A percentile compares a stretch with the other conserved stretches of the same genome.
phyloP scores from a whole-genome alignment of 2,113 vertebrate genomes.

The Trogon melanurus region DNA sequence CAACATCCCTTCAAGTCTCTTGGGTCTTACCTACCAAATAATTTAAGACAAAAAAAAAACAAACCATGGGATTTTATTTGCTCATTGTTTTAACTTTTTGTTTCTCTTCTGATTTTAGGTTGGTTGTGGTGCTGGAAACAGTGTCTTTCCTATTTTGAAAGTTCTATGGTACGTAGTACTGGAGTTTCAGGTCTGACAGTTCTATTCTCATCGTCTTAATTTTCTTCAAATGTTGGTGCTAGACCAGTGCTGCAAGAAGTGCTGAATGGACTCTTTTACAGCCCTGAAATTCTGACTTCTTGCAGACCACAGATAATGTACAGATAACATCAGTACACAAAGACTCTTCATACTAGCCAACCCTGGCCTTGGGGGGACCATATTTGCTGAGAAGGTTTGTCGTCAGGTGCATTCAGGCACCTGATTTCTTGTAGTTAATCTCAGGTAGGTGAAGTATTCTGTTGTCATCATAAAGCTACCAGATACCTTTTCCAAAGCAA shows the following conservation, averaged over 20 bases:
- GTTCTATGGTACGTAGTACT: slow-evolving; percentile 78
- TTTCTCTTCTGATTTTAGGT: slow-evolving; percentile 78
- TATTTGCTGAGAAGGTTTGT: background rate
- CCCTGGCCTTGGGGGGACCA: background rate
- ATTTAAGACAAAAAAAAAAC: background rate
- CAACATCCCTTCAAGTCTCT: background rate
- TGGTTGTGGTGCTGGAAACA: slow-evolving; percentile 93
- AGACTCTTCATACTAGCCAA: background rate
- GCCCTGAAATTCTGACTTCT: background rate
- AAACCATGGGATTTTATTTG: background rate
- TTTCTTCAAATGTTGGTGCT: background rate
- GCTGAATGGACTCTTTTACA: background rate
- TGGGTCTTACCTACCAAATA: background rate
- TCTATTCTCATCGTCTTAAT: background rate
- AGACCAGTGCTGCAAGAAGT: background rate
- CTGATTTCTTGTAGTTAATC: background rate
- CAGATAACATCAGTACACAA: background rate
- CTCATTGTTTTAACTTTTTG: background rate
- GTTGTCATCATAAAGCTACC: background rate
- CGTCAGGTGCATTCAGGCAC: background rate
- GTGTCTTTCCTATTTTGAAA: slow-evolving; percentile 89
- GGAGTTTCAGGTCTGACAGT: background rate
- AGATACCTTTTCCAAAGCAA: background rate
- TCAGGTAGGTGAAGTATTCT: background rate
- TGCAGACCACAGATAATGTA: background rate